Conservation (phyloP, 2,113 vertebrate genomes). For the Lycocorax pyrrhopterus region DNA sequence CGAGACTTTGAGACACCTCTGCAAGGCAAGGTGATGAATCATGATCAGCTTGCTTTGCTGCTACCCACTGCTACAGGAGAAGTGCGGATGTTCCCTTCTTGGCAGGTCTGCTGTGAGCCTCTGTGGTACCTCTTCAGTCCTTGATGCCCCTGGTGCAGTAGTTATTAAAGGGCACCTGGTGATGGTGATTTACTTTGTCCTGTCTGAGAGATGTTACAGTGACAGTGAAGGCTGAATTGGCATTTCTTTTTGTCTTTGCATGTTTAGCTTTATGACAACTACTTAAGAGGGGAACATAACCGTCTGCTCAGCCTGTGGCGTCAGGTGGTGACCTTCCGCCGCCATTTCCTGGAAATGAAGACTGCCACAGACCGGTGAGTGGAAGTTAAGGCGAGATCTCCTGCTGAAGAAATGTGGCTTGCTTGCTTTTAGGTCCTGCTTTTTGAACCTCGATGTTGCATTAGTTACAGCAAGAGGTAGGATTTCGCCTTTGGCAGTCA, state of each 20-base stretch:
- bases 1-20: not conserved
- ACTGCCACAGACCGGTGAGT: conserved; percentile 86
- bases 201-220: not conserved
- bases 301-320: conserved; percentile 80
- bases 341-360: conserved; percentile 82
- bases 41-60: not conserved
- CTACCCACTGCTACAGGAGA: not conserved
- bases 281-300: conserved; percentile 70
- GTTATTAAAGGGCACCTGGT: not conserved
- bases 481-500: not conserved
- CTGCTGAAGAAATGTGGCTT: not conserved
- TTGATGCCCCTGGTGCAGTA: not conserved
- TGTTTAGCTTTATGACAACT: conserved; percentile 70
- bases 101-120: not conserved
- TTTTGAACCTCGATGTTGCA: rapidly evolving
- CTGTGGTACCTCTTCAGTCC: not conserved
- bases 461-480: not conserved
- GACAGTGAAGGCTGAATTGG: not conserved
- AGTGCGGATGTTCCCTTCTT: not conserved
- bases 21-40: not conserved
- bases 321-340: conserved; percentile 78
- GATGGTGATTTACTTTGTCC: not conserved
- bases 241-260: conserved; percentile 13
- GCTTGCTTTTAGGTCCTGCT: not conserved
- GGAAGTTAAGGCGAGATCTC: not conserved